Conservation (phyloP, 2,888 invertebrate genomes). For the Drosophila neotestacea region DNA sequence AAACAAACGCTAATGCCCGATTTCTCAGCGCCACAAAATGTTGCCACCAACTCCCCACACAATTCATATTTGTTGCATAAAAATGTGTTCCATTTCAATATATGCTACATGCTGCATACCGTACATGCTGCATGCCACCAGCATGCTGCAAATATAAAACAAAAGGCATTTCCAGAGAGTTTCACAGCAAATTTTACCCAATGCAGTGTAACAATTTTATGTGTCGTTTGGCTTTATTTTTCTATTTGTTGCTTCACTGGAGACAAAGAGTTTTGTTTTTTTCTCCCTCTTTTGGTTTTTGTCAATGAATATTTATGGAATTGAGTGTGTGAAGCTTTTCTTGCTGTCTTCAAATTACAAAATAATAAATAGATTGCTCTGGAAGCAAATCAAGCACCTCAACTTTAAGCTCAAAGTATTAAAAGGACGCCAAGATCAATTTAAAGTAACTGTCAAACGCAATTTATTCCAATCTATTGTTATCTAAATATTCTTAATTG, state of each 20-base stretch:
- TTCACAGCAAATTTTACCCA: constrained; percentile 39
- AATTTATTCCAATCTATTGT: constrained; percentile 4
- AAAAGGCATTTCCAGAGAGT: constrained; percentile 28
- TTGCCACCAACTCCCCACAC: constrained; percentile 37
- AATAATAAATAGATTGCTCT: constrained; percentile 34
- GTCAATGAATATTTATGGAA: constrained; percentile 55
- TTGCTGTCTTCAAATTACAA: constrained; percentile 8
- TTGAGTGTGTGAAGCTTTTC: constrained; percentile 9
- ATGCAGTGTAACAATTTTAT: constrained; percentile 45
- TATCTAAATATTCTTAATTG: not conserved
- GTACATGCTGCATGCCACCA: constrained; percentile 29
- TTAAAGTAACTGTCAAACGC: constrained; percentile 6
- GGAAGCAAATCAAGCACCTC: constrained; percentile 9
- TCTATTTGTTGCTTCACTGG: constrained; percentile 16
- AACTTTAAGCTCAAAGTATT: not conserved
- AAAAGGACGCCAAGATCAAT: constrained; percentile 4
- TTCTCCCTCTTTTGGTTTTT: constrained; percentile 14
- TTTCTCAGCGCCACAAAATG: constrained; percentile 72
- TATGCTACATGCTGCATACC: constrained; percentile 30
- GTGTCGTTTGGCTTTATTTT: constrained; percentile 28
- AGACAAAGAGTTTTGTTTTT: constrained; percentile 13
- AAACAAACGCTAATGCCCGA: constrained; percentile 78
- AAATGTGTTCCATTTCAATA: constrained; percentile 68
- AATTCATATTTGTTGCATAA: constrained; percentile 65
- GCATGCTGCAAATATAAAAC: constrained; percentile 38